Percentiles rank a stretch among this genome's conserved stretches.
Evolutionary conservation across 2,113 vertebrate genomes (phyloP).

Genomic region (Loxodonta africana): DNA sequence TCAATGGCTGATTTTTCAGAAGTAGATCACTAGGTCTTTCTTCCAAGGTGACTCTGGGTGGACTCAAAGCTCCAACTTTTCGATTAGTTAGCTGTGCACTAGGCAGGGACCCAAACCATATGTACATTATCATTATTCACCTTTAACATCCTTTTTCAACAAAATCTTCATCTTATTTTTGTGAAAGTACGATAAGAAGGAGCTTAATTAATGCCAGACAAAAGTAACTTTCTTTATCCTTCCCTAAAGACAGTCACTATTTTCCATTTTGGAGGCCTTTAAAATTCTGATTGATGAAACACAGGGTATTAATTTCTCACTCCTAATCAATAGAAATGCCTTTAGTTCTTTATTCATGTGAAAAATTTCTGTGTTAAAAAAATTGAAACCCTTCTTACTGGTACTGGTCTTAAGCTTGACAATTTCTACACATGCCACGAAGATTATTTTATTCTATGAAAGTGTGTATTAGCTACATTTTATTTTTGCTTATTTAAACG

Average conservation of each 20-base stretch:
- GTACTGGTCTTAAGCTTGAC: not conserved
- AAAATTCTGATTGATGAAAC: conserved; percentile 26
- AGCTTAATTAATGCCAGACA: not conserved
- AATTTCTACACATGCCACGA: not conserved
- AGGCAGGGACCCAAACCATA: no score
- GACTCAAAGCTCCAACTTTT: no score
- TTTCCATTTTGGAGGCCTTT: not conserved
- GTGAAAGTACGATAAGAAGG: not conserved
- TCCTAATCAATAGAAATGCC: not conserved
- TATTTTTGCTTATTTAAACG: not conserved
- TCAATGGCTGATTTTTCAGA: no score
- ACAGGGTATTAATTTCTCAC: not conserved
- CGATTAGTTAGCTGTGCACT: no score
- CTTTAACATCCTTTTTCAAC: not conserved
- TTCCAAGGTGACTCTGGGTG: no score
- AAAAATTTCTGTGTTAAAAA: not conserved
- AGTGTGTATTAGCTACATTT: not conserved
- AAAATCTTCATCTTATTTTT: conserved; percentile 13
- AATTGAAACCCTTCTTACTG: not conserved
- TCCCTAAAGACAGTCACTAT: not conserved
- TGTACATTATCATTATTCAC: no score
- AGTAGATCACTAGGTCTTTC: no score
- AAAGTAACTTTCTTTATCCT: not conserved
- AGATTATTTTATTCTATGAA: conserved; percentile 16
- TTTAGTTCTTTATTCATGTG: not conserved